These are phyloP conservation scores for Drosophila albomicans DNA, from an alignment of 1,140 invertebrate species.

Conservation along the genomic window DNA sequence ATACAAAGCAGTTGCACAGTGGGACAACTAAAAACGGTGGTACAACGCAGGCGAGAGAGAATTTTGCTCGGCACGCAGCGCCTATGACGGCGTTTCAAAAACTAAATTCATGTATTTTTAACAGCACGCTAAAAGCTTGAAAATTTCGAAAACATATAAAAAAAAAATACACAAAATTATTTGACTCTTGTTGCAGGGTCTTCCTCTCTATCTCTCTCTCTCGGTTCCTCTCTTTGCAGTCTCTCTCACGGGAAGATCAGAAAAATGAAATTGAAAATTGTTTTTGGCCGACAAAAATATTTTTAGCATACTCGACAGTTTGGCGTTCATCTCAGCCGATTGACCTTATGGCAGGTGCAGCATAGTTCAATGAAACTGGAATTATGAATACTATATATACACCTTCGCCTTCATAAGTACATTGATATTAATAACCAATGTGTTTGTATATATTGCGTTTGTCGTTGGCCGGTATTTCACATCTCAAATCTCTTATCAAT, in stretches of 20 bases:
- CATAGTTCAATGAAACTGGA: conserved; percentile 74
- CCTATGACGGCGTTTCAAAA: conserved; percentile 82
- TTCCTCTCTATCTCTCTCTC: background rate
- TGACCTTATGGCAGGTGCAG: conserved; percentile 76
- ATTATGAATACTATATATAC: conserved; percentile 60
- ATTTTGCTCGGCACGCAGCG: conserved; percentile 63
- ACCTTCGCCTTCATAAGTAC: conserved; percentile 23
- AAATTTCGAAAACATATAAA: conserved; percentile 51
- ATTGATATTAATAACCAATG: conserved; percentile 22
- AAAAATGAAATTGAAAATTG: conserved; percentile 54
- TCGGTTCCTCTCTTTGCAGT: background rate
- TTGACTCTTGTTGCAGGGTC: conserved; percentile 26
- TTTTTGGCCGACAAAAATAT: conserved; percentile 51
- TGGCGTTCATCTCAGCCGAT: conserved; percentile 40
- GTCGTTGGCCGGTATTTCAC: conserved; percentile 2
- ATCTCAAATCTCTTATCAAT: conserved; percentile 49
- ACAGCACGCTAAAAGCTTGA: conserved; percentile 67
- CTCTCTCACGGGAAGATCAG: conserved; percentile 31
- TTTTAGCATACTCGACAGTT: conserved; percentile 47
- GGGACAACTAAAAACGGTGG: conserved; percentile 23
- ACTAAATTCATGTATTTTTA: conserved; percentile 82
- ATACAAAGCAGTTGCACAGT: conserved; percentile 39
- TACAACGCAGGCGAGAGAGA: conserved; percentile 6
- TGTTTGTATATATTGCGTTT: background rate
- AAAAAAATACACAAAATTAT: conserved; percentile 31